Conservation (phyloP, 1,140 invertebrate species). For the Lamellibrachia luymesi region DNA sequence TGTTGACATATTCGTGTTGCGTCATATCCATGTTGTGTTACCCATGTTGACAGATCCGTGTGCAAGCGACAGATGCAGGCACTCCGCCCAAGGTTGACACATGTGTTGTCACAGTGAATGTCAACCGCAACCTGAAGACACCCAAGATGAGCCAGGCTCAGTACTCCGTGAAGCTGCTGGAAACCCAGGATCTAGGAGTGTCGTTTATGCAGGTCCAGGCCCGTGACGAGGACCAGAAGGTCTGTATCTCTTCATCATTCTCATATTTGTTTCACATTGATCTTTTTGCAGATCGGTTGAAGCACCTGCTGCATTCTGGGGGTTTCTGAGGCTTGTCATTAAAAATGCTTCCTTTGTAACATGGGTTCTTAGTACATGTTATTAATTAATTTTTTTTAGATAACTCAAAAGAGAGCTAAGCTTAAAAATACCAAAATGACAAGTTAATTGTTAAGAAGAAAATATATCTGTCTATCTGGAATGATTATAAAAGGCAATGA, state of each 20-base stretch:
- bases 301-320: not conserved
- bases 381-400: too few species aligned
- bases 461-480: not conserved
- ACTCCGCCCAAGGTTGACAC: slow-evolving; percentile 33
- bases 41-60: slow-evolving; percentile 31
- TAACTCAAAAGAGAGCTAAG: not conserved
- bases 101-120: slow-evolving; percentile 36
- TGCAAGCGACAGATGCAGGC: slow-evolving; percentile 44
- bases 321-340: not conserved
- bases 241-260: slow-evolving; percentile 35
- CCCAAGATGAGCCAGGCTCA: slow-evolving; percentile 28
- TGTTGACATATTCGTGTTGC: too few species aligned
- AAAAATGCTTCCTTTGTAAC: not conserved
- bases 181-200: slow-evolving; percentile 23
- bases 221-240: slow-evolving; percentile 79
- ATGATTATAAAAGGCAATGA: too few species aligned
- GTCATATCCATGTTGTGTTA: not conserved
- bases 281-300: not conserved
- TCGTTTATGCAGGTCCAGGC: slow-evolving; percentile 66
- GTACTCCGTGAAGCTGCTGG: slow-evolving; percentile 9
- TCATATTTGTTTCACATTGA: not conserved
- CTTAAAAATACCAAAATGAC: not conserved
- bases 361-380: not conserved
- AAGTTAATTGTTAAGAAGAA: not conserved
- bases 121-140: slow-evolving; percentile 40